Base-by-base conservation (phyloP, 1,140 invertebrate genomes). In the Drosophila tsacasi region DNA sequence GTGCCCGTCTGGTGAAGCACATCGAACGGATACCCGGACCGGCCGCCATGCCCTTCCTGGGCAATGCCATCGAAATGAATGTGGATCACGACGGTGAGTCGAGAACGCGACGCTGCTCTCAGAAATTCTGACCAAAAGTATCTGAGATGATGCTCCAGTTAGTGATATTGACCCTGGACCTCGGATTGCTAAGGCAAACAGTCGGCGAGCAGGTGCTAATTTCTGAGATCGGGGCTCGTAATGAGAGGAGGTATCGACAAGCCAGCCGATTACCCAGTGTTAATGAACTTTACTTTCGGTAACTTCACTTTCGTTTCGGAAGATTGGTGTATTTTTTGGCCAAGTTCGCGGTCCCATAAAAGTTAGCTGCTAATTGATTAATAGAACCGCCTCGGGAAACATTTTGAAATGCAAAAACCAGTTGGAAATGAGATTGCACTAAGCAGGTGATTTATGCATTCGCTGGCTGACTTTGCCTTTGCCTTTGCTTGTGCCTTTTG, bases 11-110 rank as follows among this genome's bases (percentile, higher is more conserved):
- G 50, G 92, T 93, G 30, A 91, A 92, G 52, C 84, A 94, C 25
- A 94, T 94, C 23, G 92, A 93, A 17, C 92, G 93, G 81, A 94
- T 95, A 54, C 94, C 94, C 2, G 95, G 95, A 60, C 95, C 95
- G 3, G 93, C 93, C 9, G 92, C 94, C 5, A 74, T 95, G 12
- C 95, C 95, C 0, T 79, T 95, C 8, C 73, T 96, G 46, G 95
- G 95, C 21, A 95, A 95, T 80, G 93, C 94, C 35, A 92, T 94
- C 46, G 93, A 95, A 73, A 85, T 94, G 66, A 93, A 94, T 80
- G 93, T 94, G 59, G 93, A 94, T 74, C 94, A 94, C 67, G 93
- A 94, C 74, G 94, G 92, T 93, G 76, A 92, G 82, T 89, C 5
- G 15, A 25, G 35, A 39, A 39, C 35, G 15, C 19, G 4, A 5